These are phyloP conservation scores for Rana temporaria DNA, from an alignment of 2,113 vertebrate species.

Conservation along the genomic window DNA sequence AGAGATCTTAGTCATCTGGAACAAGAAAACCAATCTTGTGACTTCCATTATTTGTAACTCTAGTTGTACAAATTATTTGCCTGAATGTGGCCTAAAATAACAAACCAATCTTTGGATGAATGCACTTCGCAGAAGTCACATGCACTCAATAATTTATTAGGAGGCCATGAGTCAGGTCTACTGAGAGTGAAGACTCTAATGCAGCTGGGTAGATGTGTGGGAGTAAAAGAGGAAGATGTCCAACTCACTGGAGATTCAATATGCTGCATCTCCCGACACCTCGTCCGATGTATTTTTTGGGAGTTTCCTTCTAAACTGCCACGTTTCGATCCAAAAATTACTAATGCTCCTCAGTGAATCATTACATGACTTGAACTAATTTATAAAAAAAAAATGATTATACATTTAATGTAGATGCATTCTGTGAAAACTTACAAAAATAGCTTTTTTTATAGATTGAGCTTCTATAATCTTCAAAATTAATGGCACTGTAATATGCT, in stretches of 20 bases:
- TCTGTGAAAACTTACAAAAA: too few species aligned
- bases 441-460: too few species aligned
- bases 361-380: background rate
- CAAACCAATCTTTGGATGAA: background rate
- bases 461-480: too few species aligned
- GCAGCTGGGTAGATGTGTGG: conserved; percentile 4
- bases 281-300: background rate
- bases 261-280: background rate
- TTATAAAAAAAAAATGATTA: too few species aligned
- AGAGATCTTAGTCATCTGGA: conserved; percentile 2
- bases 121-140: background rate
- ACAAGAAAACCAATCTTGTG: background rate
- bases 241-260: background rate
- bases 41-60: background rate
- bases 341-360: background rate
- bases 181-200: background rate
- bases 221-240: background rate
- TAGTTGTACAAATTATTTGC: background rate
- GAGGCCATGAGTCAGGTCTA: background rate
- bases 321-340: background rate
- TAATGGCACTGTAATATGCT: too few species aligned
- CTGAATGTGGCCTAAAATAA: conserved; percentile 7
- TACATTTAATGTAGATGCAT: too few species aligned
- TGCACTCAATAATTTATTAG: background rate
- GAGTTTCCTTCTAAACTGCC: background rate